Evolutionary conservation across 2,797 vertebrate species (phyloP).

Genomic region (Onychomys arenicola): DNA sequence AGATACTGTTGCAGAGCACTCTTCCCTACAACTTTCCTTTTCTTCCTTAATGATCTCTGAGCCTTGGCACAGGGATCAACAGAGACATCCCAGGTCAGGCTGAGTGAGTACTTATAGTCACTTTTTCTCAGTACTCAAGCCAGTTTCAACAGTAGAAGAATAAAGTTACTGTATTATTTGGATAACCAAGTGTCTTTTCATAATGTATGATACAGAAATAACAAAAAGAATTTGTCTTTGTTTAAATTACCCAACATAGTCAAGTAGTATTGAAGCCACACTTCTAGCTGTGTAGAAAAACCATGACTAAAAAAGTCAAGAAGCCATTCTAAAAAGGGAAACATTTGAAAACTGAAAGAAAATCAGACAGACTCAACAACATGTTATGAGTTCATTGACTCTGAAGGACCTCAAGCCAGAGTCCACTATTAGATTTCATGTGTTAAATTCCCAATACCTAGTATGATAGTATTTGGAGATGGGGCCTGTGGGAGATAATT

Average conservation of each 20-base stretch:
- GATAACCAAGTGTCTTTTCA: not conserved
- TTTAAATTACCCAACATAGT: conserved; percentile 16
- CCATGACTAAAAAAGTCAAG: not conserved
- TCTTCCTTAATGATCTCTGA: not conserved
- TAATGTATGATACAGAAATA: not conserved
- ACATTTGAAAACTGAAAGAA: not conserved
- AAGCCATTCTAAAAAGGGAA: not conserved
- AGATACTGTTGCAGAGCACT: not conserved
- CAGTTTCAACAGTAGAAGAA: not conserved
- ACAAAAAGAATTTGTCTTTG: not conserved
- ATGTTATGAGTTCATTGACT: not conserved
- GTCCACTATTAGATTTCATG: not conserved
- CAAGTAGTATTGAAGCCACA: not conserved
- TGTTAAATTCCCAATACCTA: not conserved
- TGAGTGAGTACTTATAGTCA: not conserved
- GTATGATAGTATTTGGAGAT: not conserved
- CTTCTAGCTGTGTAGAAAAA: not conserved
- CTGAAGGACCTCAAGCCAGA: not conserved
- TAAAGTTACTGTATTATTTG: conserved; percentile 11
- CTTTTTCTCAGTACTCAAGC: too few relatives aligned
- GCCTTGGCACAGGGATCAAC: not conserved
- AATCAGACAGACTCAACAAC: not conserved
- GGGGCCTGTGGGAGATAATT: not conserved
- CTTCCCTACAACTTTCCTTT: not conserved
- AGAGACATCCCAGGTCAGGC: not conserved